Base-by-base conservation (phyloP, 2,888 invertebrate species). In the Pterostichus niger region DNA sequence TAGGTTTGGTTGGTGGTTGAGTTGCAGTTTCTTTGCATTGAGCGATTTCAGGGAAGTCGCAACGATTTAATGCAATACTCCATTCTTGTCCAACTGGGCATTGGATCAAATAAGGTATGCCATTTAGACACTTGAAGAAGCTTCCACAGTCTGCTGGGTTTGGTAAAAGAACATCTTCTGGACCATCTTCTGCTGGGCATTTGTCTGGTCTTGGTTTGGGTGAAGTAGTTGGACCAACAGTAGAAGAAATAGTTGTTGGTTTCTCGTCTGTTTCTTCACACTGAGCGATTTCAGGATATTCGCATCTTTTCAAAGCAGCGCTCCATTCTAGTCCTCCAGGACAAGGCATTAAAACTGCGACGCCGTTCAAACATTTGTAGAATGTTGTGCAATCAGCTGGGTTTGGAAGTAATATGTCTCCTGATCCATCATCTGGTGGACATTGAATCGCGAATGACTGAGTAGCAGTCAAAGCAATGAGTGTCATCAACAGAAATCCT, bases 41-140 rank as follows among this genome's bases (percentile, higher is more conserved):
- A 24, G 80, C 79, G 44, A 71, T 64, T 52, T 59, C 46, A 24
- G 82, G 82, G 4, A 10, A 76, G 46, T 82, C 82, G 33, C 82
- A 82, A 5, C 82, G 17, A 7, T 82, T 44, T 15, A 76, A 33
- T 2, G 49, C 46, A 61, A 31, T 17, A 31, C 59, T 61, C 82
- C 82, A 82, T 11, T 76, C 61, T 64, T 59, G 84, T 49, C 84
- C 84, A 81, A 61, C 11, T 31, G 84, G 84, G 52, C 85, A 85
- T n/a, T 84, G 13, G 33, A 83, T 81, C 15, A 75, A n/a, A 68
- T 84, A 44, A 13, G 84, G 84, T 13, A 31, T 46, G 11, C 85
- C 85, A 73, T 82, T 82, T 52, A 83, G 49, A 56, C 85, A 85
- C 75, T 80, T 84, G 52, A 68, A 85, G 46, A 64, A 85, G 13